phyloP scores from a whole-genome alignment of 2,888 invertebrate genomes.

The Trissolcus brochymenae region DNA sequence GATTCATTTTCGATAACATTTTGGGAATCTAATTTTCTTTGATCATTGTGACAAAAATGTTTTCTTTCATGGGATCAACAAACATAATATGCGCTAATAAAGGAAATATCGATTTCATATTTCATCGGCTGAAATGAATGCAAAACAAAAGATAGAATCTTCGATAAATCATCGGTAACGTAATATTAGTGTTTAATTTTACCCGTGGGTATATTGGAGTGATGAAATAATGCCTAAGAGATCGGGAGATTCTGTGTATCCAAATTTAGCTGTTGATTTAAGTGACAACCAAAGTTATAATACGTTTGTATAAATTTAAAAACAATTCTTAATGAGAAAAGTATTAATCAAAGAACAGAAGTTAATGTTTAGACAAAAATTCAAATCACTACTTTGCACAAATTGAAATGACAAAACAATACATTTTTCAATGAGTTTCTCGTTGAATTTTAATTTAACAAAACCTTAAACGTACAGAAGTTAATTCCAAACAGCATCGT shows the following conservation, averaged over 20 bases:
- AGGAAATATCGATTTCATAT: constrained; percentile 48
- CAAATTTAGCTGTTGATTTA: background rate
- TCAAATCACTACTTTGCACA: too few relatives aligned
- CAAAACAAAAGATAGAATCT: constrained; percentile 49
- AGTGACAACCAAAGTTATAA: too few relatives aligned
- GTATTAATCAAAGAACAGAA: too few relatives aligned
- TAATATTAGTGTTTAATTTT: constrained; percentile 53
- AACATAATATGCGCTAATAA: constrained; percentile 38
- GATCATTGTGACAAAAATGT: constrained; percentile 4
- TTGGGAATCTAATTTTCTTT: constrained; percentile 2
- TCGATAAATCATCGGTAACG: constrained; percentile 39
- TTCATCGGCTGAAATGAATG: constrained; percentile 40
- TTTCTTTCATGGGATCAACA: constrained; percentile 24
- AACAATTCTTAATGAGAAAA: too few relatives aligned
- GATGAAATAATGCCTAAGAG: constrained; percentile 28
- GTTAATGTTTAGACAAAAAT: too few relatives aligned
- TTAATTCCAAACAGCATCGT: too few relatives aligned
- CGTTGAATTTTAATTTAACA: too few relatives aligned
- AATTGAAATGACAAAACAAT: too few relatives aligned
- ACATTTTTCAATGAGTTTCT: too few relatives aligned
- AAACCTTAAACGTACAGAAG: too few relatives aligned
- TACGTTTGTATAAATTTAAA: too few relatives aligned
- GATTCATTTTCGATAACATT: background rate
- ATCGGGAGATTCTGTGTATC: background rate
- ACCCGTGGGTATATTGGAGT: constrained; percentile 22